phyloP scores from a whole-genome alignment of 2,797 vertebrate genomes.

The Crypturellus tataupa region DNA sequence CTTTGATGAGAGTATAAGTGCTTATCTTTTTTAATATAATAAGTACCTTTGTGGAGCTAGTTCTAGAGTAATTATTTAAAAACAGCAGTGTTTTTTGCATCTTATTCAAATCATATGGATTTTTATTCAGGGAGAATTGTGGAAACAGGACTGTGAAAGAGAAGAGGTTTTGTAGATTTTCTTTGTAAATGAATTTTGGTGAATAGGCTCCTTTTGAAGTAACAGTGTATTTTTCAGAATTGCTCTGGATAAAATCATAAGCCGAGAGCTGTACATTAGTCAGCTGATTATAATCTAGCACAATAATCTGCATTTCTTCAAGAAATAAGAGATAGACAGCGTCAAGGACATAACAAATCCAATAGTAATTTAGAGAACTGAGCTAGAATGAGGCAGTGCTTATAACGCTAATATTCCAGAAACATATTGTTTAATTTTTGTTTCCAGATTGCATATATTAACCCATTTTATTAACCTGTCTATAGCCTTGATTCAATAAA shows the following conservation, averaged over 20 bases:
- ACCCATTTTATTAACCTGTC: constrained; percentile 69
- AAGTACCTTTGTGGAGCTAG: constrained; percentile 33
- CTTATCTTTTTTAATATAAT: constrained; percentile 23
- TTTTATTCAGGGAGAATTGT: constrained; percentile 31
- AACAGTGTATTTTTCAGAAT: background rate
- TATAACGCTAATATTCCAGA: constrained; percentile 36
- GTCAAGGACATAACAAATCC: constrained; percentile 55
- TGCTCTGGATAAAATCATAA: constrained; percentile 43
- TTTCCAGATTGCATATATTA: constrained; percentile 61
- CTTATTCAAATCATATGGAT: constrained; percentile 3
- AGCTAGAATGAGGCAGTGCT: constrained; percentile 1
- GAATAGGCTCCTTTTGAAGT: constrained; percentile 40
- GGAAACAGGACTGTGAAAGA: background rate
- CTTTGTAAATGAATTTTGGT: constrained; percentile 55
- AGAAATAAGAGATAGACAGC: constrained; percentile 33
- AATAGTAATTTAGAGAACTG: constrained; percentile 48
- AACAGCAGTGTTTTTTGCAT: constrained; percentile 16
- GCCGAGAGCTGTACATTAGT: background rate
- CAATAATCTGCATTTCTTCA: constrained; percentile 63
- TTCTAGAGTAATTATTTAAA: constrained; percentile 62
- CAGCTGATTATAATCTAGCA: constrained; percentile 44
- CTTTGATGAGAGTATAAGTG: constrained; percentile 44
- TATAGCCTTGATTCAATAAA: constrained; percentile 70
- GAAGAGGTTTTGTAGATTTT: constrained; percentile 56
- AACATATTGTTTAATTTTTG: constrained; percentile 62